A percentile compares a stretch with the other conserved stretches of the same genome.
Evolutionary conservation across 2,797 vertebrate genomes (phyloP).

Genomic region (Pangasius macronema): DNA sequence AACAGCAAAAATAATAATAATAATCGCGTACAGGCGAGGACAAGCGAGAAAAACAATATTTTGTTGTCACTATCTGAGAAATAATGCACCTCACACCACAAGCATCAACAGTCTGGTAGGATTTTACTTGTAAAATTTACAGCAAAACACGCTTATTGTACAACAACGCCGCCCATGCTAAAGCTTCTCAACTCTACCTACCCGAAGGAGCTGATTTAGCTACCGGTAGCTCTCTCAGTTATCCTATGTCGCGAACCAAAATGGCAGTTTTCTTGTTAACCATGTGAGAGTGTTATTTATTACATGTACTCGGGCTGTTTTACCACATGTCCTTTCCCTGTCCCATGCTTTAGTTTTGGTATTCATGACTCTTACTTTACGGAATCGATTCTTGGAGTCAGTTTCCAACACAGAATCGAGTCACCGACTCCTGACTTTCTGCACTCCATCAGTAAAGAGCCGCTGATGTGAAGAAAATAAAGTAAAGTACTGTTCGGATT

Average conservation of each 20-base stretch:
- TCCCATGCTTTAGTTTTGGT: neutral
- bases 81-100: neutral
- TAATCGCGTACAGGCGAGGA: neutral
- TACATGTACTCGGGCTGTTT: neutral
- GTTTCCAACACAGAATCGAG: neutral
- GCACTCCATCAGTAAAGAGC: neutral
- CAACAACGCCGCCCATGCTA: neutral
- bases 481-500: neutral
- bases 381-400: neutral
- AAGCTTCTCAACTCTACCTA: neutral
- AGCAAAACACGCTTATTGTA: neutral
- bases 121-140: neutral
- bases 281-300: neutral
- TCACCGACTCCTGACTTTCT: neutral
- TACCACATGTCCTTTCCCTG: too few species aligned
- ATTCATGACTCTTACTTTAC: neutral
- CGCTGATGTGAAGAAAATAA: neutral
- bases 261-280: neutral
- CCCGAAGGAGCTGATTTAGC: neutral
- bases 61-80: neutral
- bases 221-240: neutral
- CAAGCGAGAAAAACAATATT: neutral
- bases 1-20: neutral
- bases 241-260: neutral
- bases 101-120: neutral